phyloP scores from a whole-genome alignment of 1,140 invertebrate species.

The Magallana gigas region DNA sequence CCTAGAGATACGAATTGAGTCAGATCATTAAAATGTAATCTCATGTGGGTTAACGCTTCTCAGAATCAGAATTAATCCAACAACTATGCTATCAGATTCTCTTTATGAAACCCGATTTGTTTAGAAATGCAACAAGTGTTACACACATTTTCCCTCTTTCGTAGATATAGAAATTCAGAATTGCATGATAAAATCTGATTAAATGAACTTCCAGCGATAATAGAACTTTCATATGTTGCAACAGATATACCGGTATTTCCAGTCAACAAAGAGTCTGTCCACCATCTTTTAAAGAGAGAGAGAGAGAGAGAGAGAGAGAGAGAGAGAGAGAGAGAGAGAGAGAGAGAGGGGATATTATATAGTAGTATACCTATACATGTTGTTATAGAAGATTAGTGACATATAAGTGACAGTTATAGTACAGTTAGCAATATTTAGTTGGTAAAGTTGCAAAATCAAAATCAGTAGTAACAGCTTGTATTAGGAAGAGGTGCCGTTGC shows the following conservation, averaged over 20 bases:
- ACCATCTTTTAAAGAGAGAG: too few relatives aligned
- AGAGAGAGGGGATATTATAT: too few relatives aligned
- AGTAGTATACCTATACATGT: too few relatives aligned
- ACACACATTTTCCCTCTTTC: neutral
- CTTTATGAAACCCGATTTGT: neutral
- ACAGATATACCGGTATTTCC: neutral
- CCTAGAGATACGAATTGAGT: neutral
- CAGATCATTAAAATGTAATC: conserved; percentile 22
- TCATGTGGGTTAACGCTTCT: neutral
- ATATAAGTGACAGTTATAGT: too few relatives aligned
- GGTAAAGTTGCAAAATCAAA: too few relatives aligned
- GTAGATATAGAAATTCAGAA: conserved; percentile 3
- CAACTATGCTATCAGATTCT: neutral
- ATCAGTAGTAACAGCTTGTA: too few relatives aligned
- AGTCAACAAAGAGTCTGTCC: too few relatives aligned
- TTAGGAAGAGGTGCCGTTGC: too few relatives aligned
- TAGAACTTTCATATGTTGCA: neutral
- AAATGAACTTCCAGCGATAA: neutral
- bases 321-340: too few relatives aligned
- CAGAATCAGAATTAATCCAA: neutral
- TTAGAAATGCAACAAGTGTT: conserved; percentile 22
- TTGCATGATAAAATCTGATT: conserved; percentile 4
- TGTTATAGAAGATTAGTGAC: too few relatives aligned
- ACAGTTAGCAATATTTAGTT: too few relatives aligned
- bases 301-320: too few relatives aligned